Evolutionary conservation across 1,140 invertebrate genomes (phyloP).

Genomic region (Himalopsyche phryganea): DNA sequence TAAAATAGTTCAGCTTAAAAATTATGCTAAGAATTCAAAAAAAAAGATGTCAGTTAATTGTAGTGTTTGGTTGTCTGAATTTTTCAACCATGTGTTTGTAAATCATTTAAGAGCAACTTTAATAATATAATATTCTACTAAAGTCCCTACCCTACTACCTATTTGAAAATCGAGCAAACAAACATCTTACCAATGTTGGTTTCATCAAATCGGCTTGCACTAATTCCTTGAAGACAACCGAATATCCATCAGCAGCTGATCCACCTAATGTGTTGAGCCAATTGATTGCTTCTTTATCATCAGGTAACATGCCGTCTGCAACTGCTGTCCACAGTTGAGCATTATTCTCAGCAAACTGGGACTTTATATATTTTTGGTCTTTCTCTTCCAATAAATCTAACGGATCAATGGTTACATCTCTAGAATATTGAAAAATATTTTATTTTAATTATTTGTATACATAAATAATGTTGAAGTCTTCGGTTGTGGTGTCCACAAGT

Average conservation of each 20-base stretch:
- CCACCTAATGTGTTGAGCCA: constrained; percentile 47
- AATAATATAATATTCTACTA: no score
- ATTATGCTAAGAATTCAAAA: no score
- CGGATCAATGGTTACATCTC: not conserved
- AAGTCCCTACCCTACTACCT: no score
- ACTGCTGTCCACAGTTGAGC: constrained; percentile 23
- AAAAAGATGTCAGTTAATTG: no score
- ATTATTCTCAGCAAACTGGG: constrained; percentile 2
- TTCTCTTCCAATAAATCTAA: constrained; percentile 1
- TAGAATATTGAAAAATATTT: constrained; percentile 11
- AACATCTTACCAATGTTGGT: constrained; percentile 48
- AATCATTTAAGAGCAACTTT: no score
- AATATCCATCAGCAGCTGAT: constrained; percentile 45
- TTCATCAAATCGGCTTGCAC: constrained; percentile 36
- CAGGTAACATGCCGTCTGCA: not conserved
- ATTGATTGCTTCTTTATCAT: constrained; percentile 40
- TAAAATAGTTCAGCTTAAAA: no score
- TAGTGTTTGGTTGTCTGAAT: no score
- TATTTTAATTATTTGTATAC: not conserved
- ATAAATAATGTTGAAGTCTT: no score
- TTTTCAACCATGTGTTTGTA: no score
- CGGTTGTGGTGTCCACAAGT: no score
- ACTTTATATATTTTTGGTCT: not conserved
- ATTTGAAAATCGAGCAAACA: no score
- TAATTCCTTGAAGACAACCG: constrained; percentile 49